These are phyloP conservation scores for Meiosimyza decipiens DNA, from an alignment of 2,888 invertebrate genomes.

Conservation along the genomic window DNA sequence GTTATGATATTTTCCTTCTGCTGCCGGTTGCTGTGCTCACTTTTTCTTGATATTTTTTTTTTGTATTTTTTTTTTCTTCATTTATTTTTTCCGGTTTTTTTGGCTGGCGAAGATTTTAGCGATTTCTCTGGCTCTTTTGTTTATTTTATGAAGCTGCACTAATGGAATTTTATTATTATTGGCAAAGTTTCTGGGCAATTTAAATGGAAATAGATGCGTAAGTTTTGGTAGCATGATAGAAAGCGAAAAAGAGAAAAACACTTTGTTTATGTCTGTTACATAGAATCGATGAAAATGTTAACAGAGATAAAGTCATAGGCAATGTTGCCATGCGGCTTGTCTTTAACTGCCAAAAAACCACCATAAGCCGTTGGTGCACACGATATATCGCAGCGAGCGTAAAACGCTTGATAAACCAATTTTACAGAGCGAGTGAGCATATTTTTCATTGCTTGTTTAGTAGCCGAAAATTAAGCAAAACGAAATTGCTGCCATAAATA, in stretches of 20 bases:
- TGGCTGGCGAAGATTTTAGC: background rate
- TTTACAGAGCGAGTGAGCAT: too few species aligned
- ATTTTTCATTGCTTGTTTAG: too few species aligned
- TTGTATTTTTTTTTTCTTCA: background rate
- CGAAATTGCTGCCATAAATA: too few species aligned
- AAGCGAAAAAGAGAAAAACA: too few species aligned
- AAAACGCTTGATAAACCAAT: too few species aligned
- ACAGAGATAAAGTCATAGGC: background rate
- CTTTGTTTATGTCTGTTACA: too few species aligned
- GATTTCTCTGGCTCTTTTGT: conserved; percentile 9
- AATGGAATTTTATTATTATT: conserved; percentile 59
- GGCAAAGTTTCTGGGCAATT: conserved; percentile 56
- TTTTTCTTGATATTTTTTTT: background rate
- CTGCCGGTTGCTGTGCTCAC: background rate
- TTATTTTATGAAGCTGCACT: conserved; percentile 59
- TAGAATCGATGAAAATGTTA: conserved; percentile 10
- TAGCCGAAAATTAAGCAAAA: too few species aligned
- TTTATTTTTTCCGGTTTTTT: background rate
- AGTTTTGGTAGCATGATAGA: background rate
- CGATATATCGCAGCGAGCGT: too few species aligned
- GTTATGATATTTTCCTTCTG: background rate
- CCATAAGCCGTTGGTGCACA: too few species aligned
- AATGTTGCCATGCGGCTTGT: too few species aligned
- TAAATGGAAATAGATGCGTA: conserved; percentile 58
- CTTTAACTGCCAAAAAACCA: too few species aligned